Evolutionary conservation across 2,797 vertebrate genomes (phyloP).

Genomic region (Leptatherina wallacei): DNA sequence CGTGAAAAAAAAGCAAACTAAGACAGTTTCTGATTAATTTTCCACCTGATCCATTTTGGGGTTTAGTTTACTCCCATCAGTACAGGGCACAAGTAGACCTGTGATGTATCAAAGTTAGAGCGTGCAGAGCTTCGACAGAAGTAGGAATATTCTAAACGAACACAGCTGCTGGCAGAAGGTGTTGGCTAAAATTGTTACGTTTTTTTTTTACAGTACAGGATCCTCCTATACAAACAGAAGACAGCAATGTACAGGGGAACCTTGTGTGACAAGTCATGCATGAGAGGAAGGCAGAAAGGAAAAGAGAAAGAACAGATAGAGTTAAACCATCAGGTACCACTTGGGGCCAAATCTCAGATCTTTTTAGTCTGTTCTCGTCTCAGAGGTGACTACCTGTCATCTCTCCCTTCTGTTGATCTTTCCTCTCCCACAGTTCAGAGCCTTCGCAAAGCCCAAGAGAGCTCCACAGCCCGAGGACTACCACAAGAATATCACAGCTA

Average conservation of each 20-base stretch:
- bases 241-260: neutral
- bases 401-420: conserved; percentile 52
- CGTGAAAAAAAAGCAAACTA: no score
- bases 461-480: conserved; percentile 55
- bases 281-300: conserved; percentile 4
- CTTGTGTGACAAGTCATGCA: conserved; percentile 17
- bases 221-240: neutral
- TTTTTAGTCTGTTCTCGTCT: conserved; percentile 53
- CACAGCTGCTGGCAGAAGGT: conserved; percentile 20
- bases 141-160: conserved; percentile 25
- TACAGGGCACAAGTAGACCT: no score
- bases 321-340: conserved; percentile 64
- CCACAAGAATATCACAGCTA: conserved; percentile 57
- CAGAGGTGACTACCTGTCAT: conserved; percentile 68
- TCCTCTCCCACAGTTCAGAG: conserved; percentile 58
- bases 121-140: no score
- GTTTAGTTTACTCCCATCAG: no score
- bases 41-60: no score
- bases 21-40: no score
- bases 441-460: conserved; percentile 58
- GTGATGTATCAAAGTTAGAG: no score
- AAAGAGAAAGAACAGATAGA: conserved; percentile 19
- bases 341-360: conserved; percentile 64
- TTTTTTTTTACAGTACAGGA: neutral
- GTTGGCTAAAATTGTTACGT: conserved; percentile 7